A percentile compares a stretch with the other conserved stretches of the same genome.
These are phyloP conservation scores for Hylia prasina DNA, from an alignment of 2,113 vertebrate genomes.

Conservation along the genomic window DNA sequence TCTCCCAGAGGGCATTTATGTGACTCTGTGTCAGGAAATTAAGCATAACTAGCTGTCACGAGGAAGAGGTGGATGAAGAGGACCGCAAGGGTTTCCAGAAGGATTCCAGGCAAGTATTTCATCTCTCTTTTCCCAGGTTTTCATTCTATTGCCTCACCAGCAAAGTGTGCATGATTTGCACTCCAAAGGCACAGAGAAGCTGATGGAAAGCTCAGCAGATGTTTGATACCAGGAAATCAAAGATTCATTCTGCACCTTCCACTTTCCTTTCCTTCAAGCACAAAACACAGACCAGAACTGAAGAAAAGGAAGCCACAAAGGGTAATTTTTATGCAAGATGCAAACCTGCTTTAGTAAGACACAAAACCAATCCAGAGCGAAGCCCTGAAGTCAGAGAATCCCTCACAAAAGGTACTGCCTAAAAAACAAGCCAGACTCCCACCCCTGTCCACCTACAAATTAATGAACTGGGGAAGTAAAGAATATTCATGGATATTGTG, in stretches of 20 bases:
- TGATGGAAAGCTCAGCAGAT: background rate
- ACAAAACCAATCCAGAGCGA: background rate
- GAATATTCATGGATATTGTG: background rate
- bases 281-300: background rate
- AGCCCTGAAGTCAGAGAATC: background rate
- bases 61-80: background rate
- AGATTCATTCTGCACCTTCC: background rate
- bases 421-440: background rate
- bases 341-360: background rate
- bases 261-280: background rate
- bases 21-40: background rate
- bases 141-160: background rate
- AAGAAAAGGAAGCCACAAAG: background rate
- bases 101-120: background rate
- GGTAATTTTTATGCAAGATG: background rate
- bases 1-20: background rate
- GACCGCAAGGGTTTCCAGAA: background rate
- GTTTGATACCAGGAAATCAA: background rate
- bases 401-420: background rate
- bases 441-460: background rate
- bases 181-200: background rate
- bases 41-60: background rate
- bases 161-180: fast-evolving
- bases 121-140: background rate
- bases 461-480: background rate